phyloP scores from a whole-genome alignment of 2,113 vertebrate genomes.

The human (Homo sapiens) region GRCh38 chr3:197302501-197303000 shows the following conservation, averaged over 20 bases:
- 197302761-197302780: background rate
- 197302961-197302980: background rate
- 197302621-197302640: background rate
- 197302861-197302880: conserved; percentile 4
- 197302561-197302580: background rate
- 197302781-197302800: conserved; percentile 2
- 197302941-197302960: background rate
- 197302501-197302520: background rate
- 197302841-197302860: background rate
- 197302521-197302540: background rate
- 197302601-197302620: background rate
- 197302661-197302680: background rate
- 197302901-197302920: background rate
- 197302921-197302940: background rate
- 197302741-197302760: background rate
- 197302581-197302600: background rate
- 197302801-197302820: background rate
- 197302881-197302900: background rate
- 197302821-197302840: background rate
- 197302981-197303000: background rate
- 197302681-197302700: background rate
- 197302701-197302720: background rate
- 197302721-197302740: background rate
- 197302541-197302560: background rate
- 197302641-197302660: background rate